Evolutionary conservation across 2,113 vertebrate species (phyloP).

Genomic region (Acinonyx jubatus): DNA sequence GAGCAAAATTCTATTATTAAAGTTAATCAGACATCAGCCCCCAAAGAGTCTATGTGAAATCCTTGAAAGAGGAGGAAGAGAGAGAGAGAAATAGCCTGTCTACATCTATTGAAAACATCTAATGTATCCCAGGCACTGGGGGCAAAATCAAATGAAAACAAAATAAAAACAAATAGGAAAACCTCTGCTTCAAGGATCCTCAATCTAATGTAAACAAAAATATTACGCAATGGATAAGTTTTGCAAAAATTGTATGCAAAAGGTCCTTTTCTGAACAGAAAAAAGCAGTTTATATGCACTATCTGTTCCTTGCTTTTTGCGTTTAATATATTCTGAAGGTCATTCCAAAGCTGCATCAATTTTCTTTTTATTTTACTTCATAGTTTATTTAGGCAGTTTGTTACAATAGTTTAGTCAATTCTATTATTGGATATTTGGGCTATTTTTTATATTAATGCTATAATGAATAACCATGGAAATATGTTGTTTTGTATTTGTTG

Average conservation of each 20-base stretch:
- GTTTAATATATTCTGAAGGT: background rate
- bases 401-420: background rate
- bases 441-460: background rate
- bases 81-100: background rate
- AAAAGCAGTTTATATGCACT: background rate
- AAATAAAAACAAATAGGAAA: background rate
- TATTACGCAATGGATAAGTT: background rate
- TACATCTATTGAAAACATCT: background rate
- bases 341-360: background rate
- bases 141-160: background rate
- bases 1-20: background rate
- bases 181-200: background rate
- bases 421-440: background rate
- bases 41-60: background rate
- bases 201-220: background rate
- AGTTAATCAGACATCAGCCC: background rate
- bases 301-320: background rate
- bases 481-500: background rate
- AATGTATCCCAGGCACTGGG: background rate
- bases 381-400: background rate
- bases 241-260: background rate
- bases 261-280: background rate
- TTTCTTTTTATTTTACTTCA: background rate
- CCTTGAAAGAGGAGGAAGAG: background rate
- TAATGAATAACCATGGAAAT: background rate